Base-by-base conservation (phyloP, 2,888 invertebrate species). In the Hirtodrosophila duncani region DNA sequence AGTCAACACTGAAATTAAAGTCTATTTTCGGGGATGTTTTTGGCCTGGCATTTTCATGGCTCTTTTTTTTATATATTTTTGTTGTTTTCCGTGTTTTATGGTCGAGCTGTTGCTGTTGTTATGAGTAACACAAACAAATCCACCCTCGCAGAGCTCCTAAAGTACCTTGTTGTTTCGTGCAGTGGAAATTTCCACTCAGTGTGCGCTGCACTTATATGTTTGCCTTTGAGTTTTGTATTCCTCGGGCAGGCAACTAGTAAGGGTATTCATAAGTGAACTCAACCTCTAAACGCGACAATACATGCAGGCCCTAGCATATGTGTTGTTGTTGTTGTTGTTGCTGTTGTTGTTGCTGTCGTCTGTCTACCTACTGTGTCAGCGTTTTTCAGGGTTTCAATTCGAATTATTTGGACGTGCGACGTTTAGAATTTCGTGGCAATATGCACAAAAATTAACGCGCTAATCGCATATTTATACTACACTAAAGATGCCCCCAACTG, bases 111-210 rank as follows among this genome's bases (percentile, higher is more conserved):
- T 8, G n/a, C 49, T 16, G 71, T 71, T 62, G 60, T 58, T 60
- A 79, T 59, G 71, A 59, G 63, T 44, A 52, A 63, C 69, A 31
- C 20, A 31, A 29, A 36, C 33, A 21, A 10, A 21, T 67, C 64
- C 71, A 79, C 72, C 57, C 56, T 50, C 58, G 44, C 55, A 42
- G 42, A 52, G 56, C 38, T 29, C 24, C 30, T 26, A 13, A 14
- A 24, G 33, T 34, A 38, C n/a, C 14, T 36, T 27, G 21, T 42
- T 49, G 31, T 31, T 38, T 23, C 44, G 42, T 34, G 26, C 67
- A 78, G 63, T 82, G 84, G 84, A 83, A 84, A 64, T 82, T 83
- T 83, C 84, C 83, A 81, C 59, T 83, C 71, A 48, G 37, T 56
- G 60, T 63, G 58, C 36, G 57, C 59, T 71, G 78, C 72, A 80